Evolutionary conservation across 2,888 invertebrate species (phyloP).

Genomic region (Osmoderma eremita): DNA sequence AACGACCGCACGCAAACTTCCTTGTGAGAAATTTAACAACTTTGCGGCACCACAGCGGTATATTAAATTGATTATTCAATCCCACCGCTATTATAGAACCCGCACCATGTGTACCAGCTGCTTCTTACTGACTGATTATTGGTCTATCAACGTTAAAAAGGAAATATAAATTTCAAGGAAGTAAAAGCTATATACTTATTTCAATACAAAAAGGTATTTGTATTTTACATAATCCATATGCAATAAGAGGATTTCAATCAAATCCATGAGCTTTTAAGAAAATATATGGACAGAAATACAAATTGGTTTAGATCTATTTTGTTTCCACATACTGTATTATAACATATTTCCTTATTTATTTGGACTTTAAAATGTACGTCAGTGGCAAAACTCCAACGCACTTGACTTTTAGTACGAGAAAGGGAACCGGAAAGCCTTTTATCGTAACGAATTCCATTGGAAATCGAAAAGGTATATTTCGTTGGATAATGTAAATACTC

Average conservation of each 20-base stretch:
- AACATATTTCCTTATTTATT: conserved; percentile 4
- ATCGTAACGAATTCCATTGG: conserved; percentile 22
- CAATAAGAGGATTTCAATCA: too few species aligned
- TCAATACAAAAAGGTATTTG: too few species aligned
- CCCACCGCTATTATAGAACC: conserved; percentile 8
- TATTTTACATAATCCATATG: too few species aligned
- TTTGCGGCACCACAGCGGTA: conserved; percentile 1
- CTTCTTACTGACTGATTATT: too few species aligned
- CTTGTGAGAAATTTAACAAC: conserved; percentile 24
- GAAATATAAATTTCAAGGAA: too few species aligned
- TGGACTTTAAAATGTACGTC: conserved; percentile 1
- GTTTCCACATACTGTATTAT: too few species aligned
- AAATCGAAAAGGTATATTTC: conserved; percentile 29
- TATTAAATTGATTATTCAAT: conserved; percentile 23
- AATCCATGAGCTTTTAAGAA: too few species aligned
- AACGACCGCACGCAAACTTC: background rate
- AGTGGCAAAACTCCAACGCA: conserved; percentile 2
- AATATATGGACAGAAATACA: too few species aligned
- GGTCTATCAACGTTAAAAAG: too few species aligned
- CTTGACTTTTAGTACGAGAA: conserved; percentile 16
- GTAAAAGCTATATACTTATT: too few species aligned
- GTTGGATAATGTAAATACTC: conserved; percentile 15
- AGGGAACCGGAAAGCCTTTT: conserved; percentile 19
- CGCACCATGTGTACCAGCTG: too few species aligned
- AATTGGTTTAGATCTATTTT: too few species aligned